Base-by-base conservation (phyloP, 2,888 invertebrate genomes). In the Leptothorax acervorum region DNA sequence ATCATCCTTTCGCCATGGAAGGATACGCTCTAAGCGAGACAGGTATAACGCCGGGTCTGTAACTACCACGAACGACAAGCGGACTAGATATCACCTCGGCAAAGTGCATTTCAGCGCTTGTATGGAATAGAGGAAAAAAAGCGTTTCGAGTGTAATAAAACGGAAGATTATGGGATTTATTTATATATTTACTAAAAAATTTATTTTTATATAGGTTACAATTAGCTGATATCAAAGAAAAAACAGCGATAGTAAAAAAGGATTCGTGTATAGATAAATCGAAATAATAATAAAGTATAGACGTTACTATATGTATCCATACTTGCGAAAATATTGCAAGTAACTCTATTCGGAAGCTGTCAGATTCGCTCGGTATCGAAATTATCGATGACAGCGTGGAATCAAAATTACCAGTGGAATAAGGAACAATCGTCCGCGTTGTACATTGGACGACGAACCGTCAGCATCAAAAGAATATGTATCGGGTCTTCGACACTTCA, bases 401-500 rank as follows among this genome's bases (percentile, higher is more conserved):
- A 39, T 60, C 73, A 39, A 81, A 81, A 55, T 78, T 42, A 70
- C 23, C 55, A 60, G 23, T 28, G n/a, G 28, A 62, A 73, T 48
- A 48, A 68, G 48, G 42, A 63, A 81, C 74, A 87, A 63, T 53
- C 63, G 55, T 84, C 18, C 73, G 63, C 60, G 57, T 82, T 84
- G 70, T 60, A 63, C 11, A 48, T 23, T 35, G 73, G 45, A 66
- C 62, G 74, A 65, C 55, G 74, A 45, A 65, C 9, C 31, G 79
- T 78, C 63, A 53, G 63, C 82, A 55, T 76, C 78, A 63, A 76
- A 87, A 28, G 45, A 73, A 53, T 60, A 66, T 48, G 71, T 62
- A 85, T 89, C 86, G 62, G 66, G 85, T 85, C 83, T 79, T 84
- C 82, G 78, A 85, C 85, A 82, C 87, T 81, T 75, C 62, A 55